Evolutionary conservation across 2,113 vertebrate genomes (phyloP), one percentile per base, ranked within the genome.

Genomic region (Piprites chloris): DNA sequence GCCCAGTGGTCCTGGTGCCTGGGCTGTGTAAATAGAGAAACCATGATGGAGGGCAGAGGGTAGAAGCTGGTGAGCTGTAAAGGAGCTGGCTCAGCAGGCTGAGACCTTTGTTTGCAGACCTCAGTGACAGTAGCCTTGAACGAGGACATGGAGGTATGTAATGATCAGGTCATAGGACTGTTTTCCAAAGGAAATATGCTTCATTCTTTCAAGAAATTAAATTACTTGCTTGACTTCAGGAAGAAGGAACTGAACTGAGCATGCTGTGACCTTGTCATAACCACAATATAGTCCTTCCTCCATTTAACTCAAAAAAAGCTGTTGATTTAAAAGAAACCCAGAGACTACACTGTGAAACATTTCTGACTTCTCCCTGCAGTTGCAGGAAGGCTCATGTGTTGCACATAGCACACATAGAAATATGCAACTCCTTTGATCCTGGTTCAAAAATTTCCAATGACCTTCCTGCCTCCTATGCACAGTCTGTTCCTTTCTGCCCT

Each of bases 21-120:
- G 37, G 27, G 49, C 47, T 46, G 1, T 7, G 3, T 27, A 44
- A 89, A 41, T 3, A 35, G 59, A 46, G 53, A 35, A 66, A 20
- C n/a, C 3, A 1, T 3, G 16, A 26, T 2, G 11, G 39, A 62
- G 14, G 42, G 26, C 0, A 0, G 20, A 39, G 18, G 11, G 42
- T 33, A 22, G 9, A 52, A 67, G 39, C 14, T 44, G 7, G 9
- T 49, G 46, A 59, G 33, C 46, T 65, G 17, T 37, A 7, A 37
- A 61, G 61, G 56, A 87, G 37, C 61, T 44, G 56, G 50, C 66
- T 85, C 41, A 62, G 80, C 49, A 37, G 53, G 32, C 24, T 11
- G 8, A 32, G 14, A 71, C 56, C 73, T 91, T 56, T 69, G 49
- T 56, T 74, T 84, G 67, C 71, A 66, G 63, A 41, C 58, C 55